Evolutionary conservation across 2,888 invertebrate species (phyloP).

Genomic region (Drosophila yooni): DNA sequence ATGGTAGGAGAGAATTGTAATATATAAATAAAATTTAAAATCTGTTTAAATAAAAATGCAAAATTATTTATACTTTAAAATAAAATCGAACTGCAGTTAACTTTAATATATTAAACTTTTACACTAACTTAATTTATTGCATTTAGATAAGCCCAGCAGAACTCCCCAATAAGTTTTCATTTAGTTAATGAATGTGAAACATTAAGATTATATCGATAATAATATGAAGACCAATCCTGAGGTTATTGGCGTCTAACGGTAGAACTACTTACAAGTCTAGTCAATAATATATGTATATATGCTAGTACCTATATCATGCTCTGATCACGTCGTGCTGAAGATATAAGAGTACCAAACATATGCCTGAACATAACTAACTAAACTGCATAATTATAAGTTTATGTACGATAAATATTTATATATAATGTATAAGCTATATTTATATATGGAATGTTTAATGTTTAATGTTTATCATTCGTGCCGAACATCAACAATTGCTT

Average conservation of each 20-base stretch:
- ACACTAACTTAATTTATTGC: not conserved
- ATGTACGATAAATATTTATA: slow-evolving; percentile 21
- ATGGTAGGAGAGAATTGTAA: not conserved
- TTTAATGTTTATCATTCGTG: slow-evolving; percentile 61
- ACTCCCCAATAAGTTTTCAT: not conserved
- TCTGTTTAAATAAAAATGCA: not conserved
- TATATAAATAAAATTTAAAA: not conserved
- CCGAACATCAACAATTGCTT: slow-evolving; percentile 76
- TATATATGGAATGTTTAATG: slow-evolving; percentile 35
- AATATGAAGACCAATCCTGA: slow-evolving; percentile 77
- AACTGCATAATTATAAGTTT: slow-evolving; percentile 19
- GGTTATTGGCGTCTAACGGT: slow-evolving; percentile 70
- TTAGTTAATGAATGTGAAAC: slow-evolving; percentile 11
- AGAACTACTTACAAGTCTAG: slow-evolving; percentile 50
- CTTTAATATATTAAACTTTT: not conserved
- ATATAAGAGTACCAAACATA: slow-evolving; percentile 2
- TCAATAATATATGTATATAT: slow-evolving; percentile 8
- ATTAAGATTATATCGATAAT: slow-evolving; percentile 29
- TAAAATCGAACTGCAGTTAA: no score
- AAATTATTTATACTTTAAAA: no score
- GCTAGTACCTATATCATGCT: slow-evolving; percentile 65
- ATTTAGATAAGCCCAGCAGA: not conserved
- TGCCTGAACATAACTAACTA: slow-evolving; percentile 25
- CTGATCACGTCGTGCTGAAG: slow-evolving; percentile 44
- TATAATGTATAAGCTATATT: slow-evolving; percentile 17